Conservation (phyloP, 2,797 vertebrate genomes). For the Cheirogaleus major region DNA sequence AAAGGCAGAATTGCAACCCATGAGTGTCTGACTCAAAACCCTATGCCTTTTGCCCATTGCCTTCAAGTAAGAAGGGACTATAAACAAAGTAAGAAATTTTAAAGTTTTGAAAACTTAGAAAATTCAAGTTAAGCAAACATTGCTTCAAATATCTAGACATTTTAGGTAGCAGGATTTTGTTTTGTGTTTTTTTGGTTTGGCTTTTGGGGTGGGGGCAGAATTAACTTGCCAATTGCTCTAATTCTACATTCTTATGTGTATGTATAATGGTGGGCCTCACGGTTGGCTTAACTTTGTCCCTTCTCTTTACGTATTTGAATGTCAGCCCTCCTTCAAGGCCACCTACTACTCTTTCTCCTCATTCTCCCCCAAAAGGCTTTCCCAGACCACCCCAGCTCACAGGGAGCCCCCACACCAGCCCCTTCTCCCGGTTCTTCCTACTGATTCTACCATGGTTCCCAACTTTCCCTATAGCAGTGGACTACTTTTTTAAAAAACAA, state of each 20-base stretch:
- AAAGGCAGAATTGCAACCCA: neutral
- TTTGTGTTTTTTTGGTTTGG: neutral
- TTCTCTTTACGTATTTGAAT: neutral
- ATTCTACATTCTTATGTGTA: neutral
- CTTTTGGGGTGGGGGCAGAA: neutral
- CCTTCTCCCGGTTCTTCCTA: neutral
- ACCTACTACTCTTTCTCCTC: neutral
- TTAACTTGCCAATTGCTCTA: neutral
- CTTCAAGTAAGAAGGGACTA: neutral
- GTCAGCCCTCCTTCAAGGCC: neutral
- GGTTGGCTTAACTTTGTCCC: neutral
- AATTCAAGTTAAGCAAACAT: neutral
- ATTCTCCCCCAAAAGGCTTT: neutral
- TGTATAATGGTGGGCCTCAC: neutral
- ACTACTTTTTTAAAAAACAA: neutral
- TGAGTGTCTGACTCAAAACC: neutral
- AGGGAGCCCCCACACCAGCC: too few species aligned
- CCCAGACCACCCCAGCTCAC: neutral
- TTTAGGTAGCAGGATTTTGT: neutral
- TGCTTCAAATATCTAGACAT: neutral
- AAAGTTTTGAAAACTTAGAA: neutral
- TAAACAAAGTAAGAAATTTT: neutral
- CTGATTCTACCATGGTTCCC: neutral
- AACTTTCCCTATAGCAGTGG: neutral
- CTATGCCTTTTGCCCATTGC: neutral